A percentile compares a stretch with the other conserved stretches of the same genome.
These are phyloP conservation scores for Poecilia gillii DNA, from an alignment of 2,797 vertebrate species.

Conservation along the genomic window DNA sequence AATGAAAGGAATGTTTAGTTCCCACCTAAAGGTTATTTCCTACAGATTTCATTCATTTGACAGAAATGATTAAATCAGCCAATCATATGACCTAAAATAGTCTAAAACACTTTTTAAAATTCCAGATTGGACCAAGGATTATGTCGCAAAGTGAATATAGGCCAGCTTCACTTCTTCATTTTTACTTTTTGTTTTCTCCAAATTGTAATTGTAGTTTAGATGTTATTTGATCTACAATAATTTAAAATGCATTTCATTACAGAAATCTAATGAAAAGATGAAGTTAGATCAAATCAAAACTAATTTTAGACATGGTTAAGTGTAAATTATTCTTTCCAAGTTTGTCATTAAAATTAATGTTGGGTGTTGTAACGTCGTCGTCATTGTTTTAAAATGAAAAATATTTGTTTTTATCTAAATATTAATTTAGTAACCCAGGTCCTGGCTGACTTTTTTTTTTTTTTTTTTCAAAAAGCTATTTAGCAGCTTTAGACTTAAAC, in stretches of 20 bases:
- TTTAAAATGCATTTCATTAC: background rate
- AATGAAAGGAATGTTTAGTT: background rate
- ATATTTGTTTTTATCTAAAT: no score
- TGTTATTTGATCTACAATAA: background rate
- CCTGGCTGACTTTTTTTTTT: no score
- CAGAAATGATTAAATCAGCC: background rate
- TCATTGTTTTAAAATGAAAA: no score
- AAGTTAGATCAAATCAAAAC: background rate
- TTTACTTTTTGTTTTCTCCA: no score
- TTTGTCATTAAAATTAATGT: no score
- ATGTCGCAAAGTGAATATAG: background rate
- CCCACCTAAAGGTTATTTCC: background rate
- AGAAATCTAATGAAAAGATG: background rate
- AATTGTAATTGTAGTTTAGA: background rate
- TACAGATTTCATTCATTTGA: background rate
- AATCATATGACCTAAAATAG: background rate
- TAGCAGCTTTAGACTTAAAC: no score
- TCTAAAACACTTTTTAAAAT: background rate
- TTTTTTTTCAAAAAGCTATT: no score
- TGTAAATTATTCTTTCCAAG: background rate
- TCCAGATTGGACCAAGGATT: background rate
- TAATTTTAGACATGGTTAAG: background rate
- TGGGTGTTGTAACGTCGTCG: no score
- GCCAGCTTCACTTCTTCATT: background rate
- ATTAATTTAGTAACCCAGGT: no score